These are phyloP conservation scores for Calameuta pallipes DNA, from an alignment of 2,888 invertebrate species.

Conservation along the genomic window DNA sequence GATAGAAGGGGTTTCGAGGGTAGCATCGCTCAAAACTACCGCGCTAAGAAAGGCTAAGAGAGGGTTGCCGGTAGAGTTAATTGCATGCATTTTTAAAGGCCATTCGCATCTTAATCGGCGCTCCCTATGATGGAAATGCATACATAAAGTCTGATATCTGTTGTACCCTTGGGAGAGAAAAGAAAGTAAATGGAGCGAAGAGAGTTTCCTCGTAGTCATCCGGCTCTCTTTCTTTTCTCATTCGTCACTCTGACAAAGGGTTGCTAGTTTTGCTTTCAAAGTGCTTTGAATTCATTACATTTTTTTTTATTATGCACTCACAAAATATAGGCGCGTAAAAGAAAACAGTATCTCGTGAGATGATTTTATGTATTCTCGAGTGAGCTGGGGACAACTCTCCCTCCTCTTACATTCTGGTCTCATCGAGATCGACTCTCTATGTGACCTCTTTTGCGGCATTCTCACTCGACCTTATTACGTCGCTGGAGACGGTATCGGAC, in stretches of 20 bases:
- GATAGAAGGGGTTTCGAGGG: slow-evolving; percentile 41
- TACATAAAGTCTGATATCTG: slow-evolving; percentile 40
- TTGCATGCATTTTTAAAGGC: slow-evolving; percentile 62
- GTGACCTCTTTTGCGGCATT: neutral
- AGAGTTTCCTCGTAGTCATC: neutral
- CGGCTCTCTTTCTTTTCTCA: neutral
- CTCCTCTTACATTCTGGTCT: neutral
- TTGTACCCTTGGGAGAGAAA: slow-evolving; percentile 26
- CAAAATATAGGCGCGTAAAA: neutral
- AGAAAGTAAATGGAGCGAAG: neutral
- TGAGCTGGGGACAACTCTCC: neutral
- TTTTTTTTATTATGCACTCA: neutral
- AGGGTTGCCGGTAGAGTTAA: slow-evolving; percentile 40
- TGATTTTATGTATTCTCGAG: neutral
- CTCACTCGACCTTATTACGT: slow-evolving; percentile 41
- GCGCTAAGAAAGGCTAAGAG: slow-evolving; percentile 1
- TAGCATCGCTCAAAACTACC: slow-evolving; percentile 17
- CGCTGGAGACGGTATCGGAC: slow-evolving; percentile 13
- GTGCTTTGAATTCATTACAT: neutral
- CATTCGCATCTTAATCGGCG: slow-evolving; percentile 57
- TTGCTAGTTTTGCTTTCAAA: neutral
- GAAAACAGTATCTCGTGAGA: neutral
- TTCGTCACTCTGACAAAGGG: neutral
- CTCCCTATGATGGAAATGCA: slow-evolving; percentile 53
- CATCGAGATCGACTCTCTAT: neutral